Base-by-base conservation (phyloP, 53 echinoderm and acorn worm genomes). In the Astropecten irregularis region DNA sequence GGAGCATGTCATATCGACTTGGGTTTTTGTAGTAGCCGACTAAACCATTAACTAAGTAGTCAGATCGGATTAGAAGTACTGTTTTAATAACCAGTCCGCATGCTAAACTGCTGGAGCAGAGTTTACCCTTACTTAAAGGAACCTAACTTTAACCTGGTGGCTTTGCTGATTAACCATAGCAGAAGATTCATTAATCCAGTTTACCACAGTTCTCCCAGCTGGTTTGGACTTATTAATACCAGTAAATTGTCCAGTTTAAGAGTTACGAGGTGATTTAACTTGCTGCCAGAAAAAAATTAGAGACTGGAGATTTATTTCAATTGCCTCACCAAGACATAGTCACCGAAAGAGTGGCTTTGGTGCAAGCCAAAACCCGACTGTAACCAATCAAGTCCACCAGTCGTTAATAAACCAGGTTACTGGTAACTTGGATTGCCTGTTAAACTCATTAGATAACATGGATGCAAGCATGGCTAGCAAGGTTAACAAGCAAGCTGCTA, bases 401-500 rank as follows among this genome's bases (percentile, higher is more conserved):
- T 30, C 61, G 61, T 9, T 22, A 25, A 28, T 79, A 46, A 62
- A 59, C 61, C 49, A n/a, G 16, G 62, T 23, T 21, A 25, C 15
- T 32, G 20, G 18, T 79, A 62, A 62, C 49, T 56, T 62, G 62
- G 62, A 62, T 79, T 62, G 28, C 27, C 2, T 61, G 28, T 8
- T 3, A 61, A 10, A 5, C 27, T 11, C 4, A 7, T 61, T 54
- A 54, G 18, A 61, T 25, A 9, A 51, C 52, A 32, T 34, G 52
- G 47, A 79, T 47, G 33, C 44, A 79, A 79, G 61, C 79, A 79
- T 79, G 79, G 79, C 63, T 47, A 62, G 62, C 34, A 31, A 46
- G 40, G 38, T 79, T 46, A 79, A 60, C 32, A 79, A 62, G 62
- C 61, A 79, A 79, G 79, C 79, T 18, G 46, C 79, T 62, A 79